Conservation (phyloP, 2,888 invertebrate genomes). For the Scaptomyza caliginosa region DNA sequence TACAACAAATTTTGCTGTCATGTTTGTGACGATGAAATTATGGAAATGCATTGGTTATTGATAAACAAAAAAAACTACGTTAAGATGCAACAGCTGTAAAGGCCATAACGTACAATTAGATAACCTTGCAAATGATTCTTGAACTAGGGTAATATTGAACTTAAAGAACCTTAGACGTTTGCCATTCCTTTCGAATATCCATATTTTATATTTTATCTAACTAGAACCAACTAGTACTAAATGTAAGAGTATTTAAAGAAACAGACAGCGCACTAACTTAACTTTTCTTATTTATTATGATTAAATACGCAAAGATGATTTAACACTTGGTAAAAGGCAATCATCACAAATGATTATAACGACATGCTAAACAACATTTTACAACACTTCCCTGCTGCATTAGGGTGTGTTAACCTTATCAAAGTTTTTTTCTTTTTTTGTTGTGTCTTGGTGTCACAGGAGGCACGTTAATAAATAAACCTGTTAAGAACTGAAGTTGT, state of each 20-base stretch:
- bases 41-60: slow-evolving; percentile 65
- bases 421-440: too few species aligned
- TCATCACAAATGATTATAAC: slow-evolving; percentile 6
- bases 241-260: too few species aligned
- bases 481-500: neutral
- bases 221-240: too few species aligned
- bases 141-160: neutral
- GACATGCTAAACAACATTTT: slow-evolving; percentile 8
- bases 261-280: neutral
- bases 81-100: neutral
- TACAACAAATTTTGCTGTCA: slow-evolving; percentile 55
- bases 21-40: slow-evolving; percentile 59
- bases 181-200: too few species aligned
- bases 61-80: slow-evolving; percentile 41
- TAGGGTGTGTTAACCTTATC: neutral
- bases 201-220: too few species aligned
- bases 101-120: neutral
- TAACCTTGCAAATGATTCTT: neutral
- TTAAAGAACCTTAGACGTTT: too few species aligned
- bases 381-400: neutral
- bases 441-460: neutral
- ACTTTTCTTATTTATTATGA: neutral
- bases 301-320: slow-evolving; percentile 40
- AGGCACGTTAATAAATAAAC: neutral
- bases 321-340: slow-evolving; percentile 17